Conservation (phyloP, 2,888 invertebrate species). For the Ophion ellenae region DNA sequence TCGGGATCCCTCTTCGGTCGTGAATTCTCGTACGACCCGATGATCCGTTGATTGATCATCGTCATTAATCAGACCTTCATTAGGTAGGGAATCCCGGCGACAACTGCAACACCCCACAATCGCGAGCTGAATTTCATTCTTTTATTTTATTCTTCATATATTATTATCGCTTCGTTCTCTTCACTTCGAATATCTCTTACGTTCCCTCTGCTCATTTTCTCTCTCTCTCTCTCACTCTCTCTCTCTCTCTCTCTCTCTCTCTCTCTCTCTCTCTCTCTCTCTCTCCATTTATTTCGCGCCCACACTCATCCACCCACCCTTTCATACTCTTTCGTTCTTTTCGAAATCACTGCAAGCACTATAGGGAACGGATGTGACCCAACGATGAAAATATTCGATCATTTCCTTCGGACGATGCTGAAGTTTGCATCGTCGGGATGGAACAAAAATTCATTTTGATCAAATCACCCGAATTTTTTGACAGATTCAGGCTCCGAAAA, state of each 20-base stretch:
- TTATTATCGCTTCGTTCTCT: neutral
- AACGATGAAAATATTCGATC: conserved; percentile 31
- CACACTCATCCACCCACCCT: conserved; percentile 31
- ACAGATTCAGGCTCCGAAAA: neutral
- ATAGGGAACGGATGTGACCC: conserved; percentile 45
- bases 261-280: conserved; percentile 22
- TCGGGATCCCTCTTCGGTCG: conserved; percentile 50
- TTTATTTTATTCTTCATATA: conserved; percentile 1
- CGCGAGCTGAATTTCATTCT: conserved; percentile 32
- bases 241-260: conserved; percentile 31
- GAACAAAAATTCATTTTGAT: too few relatives aligned
- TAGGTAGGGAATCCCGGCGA: conserved; percentile 82
- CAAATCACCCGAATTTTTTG: too few relatives aligned
- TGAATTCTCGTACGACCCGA: conserved; percentile 51
- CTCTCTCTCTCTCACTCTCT: conserved; percentile 26
- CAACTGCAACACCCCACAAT: conserved; percentile 81
- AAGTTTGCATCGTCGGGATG: too few relatives aligned
- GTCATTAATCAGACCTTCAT: conserved; percentile 79
- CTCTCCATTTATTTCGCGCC: conserved; percentile 11
- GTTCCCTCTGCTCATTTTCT: conserved; percentile 24
- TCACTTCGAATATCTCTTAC: conserved; percentile 1
- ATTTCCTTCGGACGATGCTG: neutral
- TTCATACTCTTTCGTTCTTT: conserved; percentile 33
- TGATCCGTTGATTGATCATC: conserved; percentile 59
- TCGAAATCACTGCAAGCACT: conserved; percentile 57